A percentile compares a stretch with the other conserved stretches of the same genome.
Evolutionary conservation across 1,140 invertebrate species (phyloP).

Genomic region (Solenopsis fugax): DNA sequence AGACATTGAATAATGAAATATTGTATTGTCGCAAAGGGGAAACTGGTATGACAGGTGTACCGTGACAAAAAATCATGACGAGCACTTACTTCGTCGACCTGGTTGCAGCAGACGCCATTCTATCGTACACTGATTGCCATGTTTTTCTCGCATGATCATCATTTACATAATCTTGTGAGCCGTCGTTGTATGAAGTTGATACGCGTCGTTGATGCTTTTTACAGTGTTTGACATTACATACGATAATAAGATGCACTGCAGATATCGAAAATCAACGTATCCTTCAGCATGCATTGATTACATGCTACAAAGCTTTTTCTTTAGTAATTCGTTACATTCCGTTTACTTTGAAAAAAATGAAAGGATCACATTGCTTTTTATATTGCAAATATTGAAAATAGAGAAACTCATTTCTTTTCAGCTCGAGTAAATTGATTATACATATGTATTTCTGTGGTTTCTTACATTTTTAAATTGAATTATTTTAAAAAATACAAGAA

Average conservation of each 20-base stretch:
- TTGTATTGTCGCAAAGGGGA: slow-evolving; percentile 8
- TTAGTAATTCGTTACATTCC: background rate
- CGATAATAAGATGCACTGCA: background rate
- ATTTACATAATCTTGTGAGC: slow-evolving; percentile 63
- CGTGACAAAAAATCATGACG: slow-evolving; percentile 48
- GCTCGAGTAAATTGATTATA: background rate
- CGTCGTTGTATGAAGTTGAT: slow-evolving; percentile 28
- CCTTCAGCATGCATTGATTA: background rate
- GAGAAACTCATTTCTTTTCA: background rate
- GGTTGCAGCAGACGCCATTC: slow-evolving; percentile 37
- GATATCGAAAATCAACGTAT: background rate
- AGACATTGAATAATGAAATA: slow-evolving; percentile 48
- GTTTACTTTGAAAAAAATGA: background rate
- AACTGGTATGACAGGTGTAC: slow-evolving; percentile 36
- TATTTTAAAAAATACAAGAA: background rate
- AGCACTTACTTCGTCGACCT: slow-evolving; percentile 52
- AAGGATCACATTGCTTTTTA: background rate
- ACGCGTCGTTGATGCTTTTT: slow-evolving; percentile 50
- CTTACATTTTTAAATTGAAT: background rate
- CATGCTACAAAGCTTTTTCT: background rate
- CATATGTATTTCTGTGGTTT: background rate
- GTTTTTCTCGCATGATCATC: slow-evolving; percentile 61
- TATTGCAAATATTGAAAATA: background rate
- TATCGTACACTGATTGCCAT: slow-evolving; percentile 12
- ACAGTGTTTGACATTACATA: background rate